Evolutionary conservation across 2,888 invertebrate species (phyloP).

Genomic region (Nomada ruficornis): DNA sequence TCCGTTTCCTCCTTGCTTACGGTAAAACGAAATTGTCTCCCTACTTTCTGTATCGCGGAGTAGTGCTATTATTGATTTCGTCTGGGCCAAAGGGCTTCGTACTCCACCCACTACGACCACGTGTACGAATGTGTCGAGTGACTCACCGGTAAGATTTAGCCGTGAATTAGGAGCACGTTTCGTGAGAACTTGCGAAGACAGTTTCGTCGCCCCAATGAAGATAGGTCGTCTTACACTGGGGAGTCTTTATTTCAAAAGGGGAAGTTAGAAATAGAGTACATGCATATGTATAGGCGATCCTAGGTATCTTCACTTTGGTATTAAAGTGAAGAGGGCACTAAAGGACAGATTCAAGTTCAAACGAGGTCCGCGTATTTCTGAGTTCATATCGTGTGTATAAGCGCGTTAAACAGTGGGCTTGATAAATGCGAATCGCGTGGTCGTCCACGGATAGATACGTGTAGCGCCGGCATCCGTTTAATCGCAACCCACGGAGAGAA

Average conservation of each 20-base stretch:
- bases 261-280: slow-evolving; percentile 8
- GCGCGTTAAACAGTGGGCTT: slow-evolving; percentile 29
- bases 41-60: slow-evolving; percentile 11
- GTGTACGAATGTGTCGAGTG: slow-evolving; percentile 31
- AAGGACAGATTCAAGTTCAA: neutral
- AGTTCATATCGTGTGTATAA: neutral
- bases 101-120: slow-evolving; percentile 45
- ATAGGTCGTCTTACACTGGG: neutral
- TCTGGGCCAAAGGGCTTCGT: slow-evolving; percentile 67
- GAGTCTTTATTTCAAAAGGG: neutral
- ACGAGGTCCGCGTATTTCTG: neutral
- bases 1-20: slow-evolving; percentile 8
- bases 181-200: slow-evolving; percentile 16
- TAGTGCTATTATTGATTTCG: slow-evolving; percentile 76
- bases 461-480: neutral
- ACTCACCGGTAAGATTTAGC: slow-evolving; percentile 50
- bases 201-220: neutral
- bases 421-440: slow-evolving; percentile 26
- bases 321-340: neutral
- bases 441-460: neutral
- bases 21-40: slow-evolving; percentile 16
- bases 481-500: slow-evolving; percentile 15
- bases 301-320: neutral
- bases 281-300: neutral
- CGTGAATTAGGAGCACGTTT: slow-evolving; percentile 36